phyloP scores from a whole-genome alignment of 2,113 vertebrate species.

The Dolichallabes microphthalmus region DNA sequence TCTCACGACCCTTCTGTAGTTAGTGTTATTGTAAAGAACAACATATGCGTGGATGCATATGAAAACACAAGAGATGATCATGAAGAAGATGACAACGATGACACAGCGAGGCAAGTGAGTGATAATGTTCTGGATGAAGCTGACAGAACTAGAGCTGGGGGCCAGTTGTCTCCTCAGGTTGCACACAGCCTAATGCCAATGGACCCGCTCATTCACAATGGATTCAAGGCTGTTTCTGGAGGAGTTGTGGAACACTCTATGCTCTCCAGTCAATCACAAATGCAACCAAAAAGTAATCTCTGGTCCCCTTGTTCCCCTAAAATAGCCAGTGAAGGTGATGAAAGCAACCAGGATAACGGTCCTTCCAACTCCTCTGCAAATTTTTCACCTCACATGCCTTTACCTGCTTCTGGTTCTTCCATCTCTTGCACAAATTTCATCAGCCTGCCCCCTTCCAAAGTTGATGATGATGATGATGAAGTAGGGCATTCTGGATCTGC shows the following conservation, averaged over 20 bases:
- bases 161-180: conserved; percentile 39
- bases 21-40: conserved; percentile 97
- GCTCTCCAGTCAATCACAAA: conserved; percentile 38
- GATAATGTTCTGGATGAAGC: conserved; percentile 33
- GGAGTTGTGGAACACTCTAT: conserved; percentile 30
- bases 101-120: background rate
- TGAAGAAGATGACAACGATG: conserved; percentile 45
- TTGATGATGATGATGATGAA: conserved; percentile 47
- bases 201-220: conserved; percentile 58
- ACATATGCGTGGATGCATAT: conserved; percentile 75
- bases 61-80: conserved; percentile 60
- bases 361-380: conserved; percentile 20
- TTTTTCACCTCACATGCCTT: conserved; percentile 36
- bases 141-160: background rate
- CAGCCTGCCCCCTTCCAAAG: conserved; percentile 44
- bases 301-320: conserved; percentile 60
- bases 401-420: conserved; percentile 16
- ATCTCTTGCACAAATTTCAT: conserved; percentile 37
- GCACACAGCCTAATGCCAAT: conserved; percentile 21
- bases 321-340: conserved; percentile 45
- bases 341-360: conserved; percentile 22
- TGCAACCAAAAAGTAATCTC: conserved; percentile 49
- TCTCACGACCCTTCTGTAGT: conserved; percentile 78
- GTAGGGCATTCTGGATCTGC: background rate
- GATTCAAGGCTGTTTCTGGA: conserved; percentile 57